Evolutionary conservation across 1,140 invertebrate species (phyloP).

Genomic region (Megathymus violae): DNA sequence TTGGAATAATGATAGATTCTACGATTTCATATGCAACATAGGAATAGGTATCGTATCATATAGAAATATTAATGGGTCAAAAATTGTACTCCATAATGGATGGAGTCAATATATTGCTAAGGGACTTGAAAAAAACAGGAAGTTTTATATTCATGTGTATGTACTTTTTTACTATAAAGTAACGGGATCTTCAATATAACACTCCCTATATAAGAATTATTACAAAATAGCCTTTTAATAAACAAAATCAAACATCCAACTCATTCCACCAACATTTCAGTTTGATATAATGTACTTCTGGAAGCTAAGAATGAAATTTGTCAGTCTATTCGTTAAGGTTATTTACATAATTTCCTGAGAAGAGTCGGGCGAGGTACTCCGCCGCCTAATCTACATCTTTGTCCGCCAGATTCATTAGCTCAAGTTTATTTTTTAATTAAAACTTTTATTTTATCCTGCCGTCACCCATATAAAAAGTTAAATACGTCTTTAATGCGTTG

Average conservation of each 20-base stretch:
- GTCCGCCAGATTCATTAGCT: constrained; percentile 23
- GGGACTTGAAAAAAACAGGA: too few relatives aligned
- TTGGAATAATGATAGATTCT: too few relatives aligned
- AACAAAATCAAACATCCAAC: not conserved
- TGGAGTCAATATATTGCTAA: too few relatives aligned
- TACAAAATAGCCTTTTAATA: too few relatives aligned
- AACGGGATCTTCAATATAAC: too few relatives aligned
- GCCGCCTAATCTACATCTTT: constrained; percentile 23
- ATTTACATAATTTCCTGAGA: constrained; percentile 11
- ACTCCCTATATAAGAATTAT: too few relatives aligned
- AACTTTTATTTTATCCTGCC: constrained; percentile 30
- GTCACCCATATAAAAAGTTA: constrained; percentile 17
- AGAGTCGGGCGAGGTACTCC: not conserved
- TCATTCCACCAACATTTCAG: not conserved
- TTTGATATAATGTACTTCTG: constrained; percentile 19
- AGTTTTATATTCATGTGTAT: too few relatives aligned
- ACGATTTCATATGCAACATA: too few relatives aligned
- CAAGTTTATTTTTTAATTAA: constrained; percentile 35
- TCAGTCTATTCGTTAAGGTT: constrained; percentile 13
- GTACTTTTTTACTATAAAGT: too few relatives aligned
- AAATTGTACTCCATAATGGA: too few relatives aligned
- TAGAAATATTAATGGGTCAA: too few relatives aligned
- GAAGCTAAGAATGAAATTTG: constrained; percentile 13
- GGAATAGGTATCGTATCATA: too few relatives aligned
- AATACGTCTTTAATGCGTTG: constrained; percentile 35